phyloP scores from a whole-genome alignment of 2,888 invertebrate genomes.

The Heterodera filipjevi region DNA sequence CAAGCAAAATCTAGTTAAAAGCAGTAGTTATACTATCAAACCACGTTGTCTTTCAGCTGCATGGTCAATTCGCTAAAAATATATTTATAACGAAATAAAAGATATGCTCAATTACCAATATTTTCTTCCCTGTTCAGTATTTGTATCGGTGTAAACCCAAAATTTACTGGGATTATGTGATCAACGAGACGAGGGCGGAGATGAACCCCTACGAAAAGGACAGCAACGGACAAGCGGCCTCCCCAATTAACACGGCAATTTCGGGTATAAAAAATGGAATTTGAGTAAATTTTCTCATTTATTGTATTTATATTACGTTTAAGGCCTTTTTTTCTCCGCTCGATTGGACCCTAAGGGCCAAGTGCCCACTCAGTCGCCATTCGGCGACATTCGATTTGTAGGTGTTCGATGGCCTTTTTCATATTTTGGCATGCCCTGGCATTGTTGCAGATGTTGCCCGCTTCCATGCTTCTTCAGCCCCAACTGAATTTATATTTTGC shows the following conservation, averaged over 20 bases:
- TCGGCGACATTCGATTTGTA: slow-evolving; percentile 59
- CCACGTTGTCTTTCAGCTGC: too few species aligned
- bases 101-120: too few species aligned
- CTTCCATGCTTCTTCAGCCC: slow-evolving; percentile 42
- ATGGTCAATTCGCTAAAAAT: too few species aligned
- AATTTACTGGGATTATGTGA: slow-evolving; percentile 45
- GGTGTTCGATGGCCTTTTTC: slow-evolving; percentile 41
- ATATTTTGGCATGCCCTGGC: neutral
- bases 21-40: too few species aligned
- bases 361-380: slow-evolving; percentile 55
- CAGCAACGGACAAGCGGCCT: slow-evolving; percentile 56
- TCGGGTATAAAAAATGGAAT: too few species aligned
- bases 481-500: slow-evolving; percentile 61
- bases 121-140: neutral
- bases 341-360: slow-evolving; percentile 48
- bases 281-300: too few species aligned
- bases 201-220: slow-evolving; percentile 53
- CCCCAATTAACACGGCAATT: slow-evolving; percentile 56
- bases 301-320: slow-evolving; percentile 27
- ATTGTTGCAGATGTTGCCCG: slow-evolving; percentile 41
- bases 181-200: slow-evolving; percentile 29
- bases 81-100: too few species aligned
- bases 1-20: too few species aligned
- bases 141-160: slow-evolving; percentile 51
- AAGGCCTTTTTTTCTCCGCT: slow-evolving; percentile 65